Conservation (phyloP, 2,797 vertebrate species). For the Fistularia tabacaria region DNA sequence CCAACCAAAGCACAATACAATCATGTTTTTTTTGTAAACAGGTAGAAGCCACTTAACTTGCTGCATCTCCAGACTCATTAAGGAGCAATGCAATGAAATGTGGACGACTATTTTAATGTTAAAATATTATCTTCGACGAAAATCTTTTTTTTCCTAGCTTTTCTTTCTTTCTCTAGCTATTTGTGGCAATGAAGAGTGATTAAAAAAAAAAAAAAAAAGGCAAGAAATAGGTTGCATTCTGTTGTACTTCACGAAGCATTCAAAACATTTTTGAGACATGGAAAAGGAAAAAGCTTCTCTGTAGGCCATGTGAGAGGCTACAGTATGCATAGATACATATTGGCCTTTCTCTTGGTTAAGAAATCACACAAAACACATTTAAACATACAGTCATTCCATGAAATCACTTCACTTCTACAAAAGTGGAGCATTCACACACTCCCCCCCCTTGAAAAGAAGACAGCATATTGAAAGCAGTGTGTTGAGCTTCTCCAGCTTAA, state of each 20-base stretch:
- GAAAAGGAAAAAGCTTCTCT: conserved; percentile 74
- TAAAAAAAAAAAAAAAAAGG: conserved; percentile 30
- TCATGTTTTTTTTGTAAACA: conserved; percentile 99
- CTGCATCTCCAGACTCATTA: conserved; percentile 98
- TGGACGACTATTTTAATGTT: conserved; percentile 90
- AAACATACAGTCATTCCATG: conserved; percentile 50
- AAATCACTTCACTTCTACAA: conserved; percentile 39
- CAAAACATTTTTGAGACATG: conserved; percentile 79
- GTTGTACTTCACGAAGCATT: conserved; percentile 76
- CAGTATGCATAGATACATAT: conserved; percentile 99
- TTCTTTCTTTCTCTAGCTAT: conserved; percentile 81
- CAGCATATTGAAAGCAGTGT: conserved; percentile 88
- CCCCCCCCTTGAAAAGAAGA: conserved; percentile 81
- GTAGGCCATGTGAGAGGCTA: conserved; percentile 88
- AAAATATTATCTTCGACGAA: conserved; percentile 73
- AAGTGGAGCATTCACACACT: conserved; percentile 47
- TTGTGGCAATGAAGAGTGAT: conserved; percentile 86
- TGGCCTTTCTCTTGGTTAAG: conserved; percentile 79
- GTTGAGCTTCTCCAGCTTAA: conserved; percentile 92
- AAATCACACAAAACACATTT: conserved; percentile 77
- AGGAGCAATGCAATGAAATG: conserved; percentile 99
- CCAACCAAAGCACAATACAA: conserved; percentile 92
- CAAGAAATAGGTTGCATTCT: conserved; percentile 18
- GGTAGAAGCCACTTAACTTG: conserved; percentile 99
- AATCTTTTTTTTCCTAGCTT: conserved; percentile 60